These are phyloP conservation scores for Columba janthina DNA, from an alignment of 2,113 vertebrate species.

Conservation along the genomic window DNA sequence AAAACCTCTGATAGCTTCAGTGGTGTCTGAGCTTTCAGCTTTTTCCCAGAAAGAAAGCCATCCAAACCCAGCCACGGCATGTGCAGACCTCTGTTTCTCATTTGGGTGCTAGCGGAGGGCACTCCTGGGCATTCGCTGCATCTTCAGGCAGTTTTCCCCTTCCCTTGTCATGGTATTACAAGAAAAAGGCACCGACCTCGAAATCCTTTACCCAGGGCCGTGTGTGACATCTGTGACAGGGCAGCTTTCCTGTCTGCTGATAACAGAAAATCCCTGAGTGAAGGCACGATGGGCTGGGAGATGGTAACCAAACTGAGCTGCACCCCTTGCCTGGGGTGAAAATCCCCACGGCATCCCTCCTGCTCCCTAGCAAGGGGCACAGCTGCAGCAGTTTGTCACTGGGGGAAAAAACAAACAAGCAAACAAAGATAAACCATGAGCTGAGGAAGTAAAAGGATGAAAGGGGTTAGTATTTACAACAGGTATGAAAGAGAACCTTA, in stretches of 20 bases:
- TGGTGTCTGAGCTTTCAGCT: not conserved
- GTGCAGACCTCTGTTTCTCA: fast-evolving
- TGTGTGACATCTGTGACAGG: not conserved
- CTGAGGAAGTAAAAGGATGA: not conserved
- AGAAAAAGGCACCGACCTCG: not conserved
- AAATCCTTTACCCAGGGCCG: not conserved
- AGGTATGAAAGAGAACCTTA: not conserved
- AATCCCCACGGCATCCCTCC: not conserved
- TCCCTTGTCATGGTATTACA: not conserved
- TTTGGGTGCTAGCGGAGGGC: fast-evolving
- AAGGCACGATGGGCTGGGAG: not conserved
- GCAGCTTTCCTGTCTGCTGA: not conserved
- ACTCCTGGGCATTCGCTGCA: fast-evolving
- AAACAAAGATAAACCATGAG: not conserved
- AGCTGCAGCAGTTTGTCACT: not conserved
- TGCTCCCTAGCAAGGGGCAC: not conserved
- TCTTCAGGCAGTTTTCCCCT: not conserved
- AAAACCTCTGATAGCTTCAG: not conserved
- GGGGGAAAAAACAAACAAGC: not conserved
- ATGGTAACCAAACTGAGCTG: fast-evolving
- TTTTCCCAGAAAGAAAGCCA: not conserved
- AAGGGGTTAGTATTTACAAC: not conserved
- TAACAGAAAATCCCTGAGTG: fast-evolving
- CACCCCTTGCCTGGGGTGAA: not conserved
- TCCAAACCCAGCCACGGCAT: fast-evolving